Percentiles rank a stretch among this genome's conserved stretches.
Evolutionary conservation across 2,888 invertebrate genomes (phyloP).

Genomic region (Bellardia pandia): DNA sequence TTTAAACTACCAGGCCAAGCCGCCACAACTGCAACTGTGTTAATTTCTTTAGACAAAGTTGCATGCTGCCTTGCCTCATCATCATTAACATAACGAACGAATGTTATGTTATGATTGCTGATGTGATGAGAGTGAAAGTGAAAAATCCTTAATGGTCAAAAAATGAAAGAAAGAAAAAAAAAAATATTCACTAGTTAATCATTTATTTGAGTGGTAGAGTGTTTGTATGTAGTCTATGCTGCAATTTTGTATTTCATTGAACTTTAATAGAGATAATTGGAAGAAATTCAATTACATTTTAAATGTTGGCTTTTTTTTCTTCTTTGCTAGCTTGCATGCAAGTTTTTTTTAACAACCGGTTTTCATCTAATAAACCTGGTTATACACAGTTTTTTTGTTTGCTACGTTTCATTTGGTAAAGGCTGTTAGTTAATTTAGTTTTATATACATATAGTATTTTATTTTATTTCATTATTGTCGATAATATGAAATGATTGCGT

Average conservation of each 20-base stretch:
- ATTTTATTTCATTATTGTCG: slow-evolving; percentile 53
- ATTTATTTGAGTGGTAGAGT: neutral
- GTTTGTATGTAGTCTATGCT: neutral
- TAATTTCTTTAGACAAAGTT: slow-evolving; percentile 38
- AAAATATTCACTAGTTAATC: slow-evolving; percentile 28
- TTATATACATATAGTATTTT: neutral
- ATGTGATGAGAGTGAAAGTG: slow-evolving; percentile 59
- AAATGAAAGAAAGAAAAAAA: neutral
- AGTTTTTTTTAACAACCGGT: slow-evolving; percentile 55
- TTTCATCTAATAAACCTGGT: slow-evolving; percentile 57
- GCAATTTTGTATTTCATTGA: slow-evolving; percentile 68
- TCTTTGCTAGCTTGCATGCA: slow-evolving; percentile 5
- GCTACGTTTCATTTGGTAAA: slow-evolving; percentile 2
- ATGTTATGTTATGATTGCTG: neutral
- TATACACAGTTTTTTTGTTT: slow-evolving; percentile 2
- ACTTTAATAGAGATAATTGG: slow-evolving; percentile 62
- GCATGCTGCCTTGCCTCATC: slow-evolving; percentile 47
- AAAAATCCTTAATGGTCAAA: slow-evolving; percentile 65
- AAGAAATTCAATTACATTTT: slow-evolving; percentile 66
- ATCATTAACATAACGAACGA: neutral
- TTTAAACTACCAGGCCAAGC: no score
- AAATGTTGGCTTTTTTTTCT: slow-evolving; percentile 6
- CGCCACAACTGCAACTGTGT: neutral
- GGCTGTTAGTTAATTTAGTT: slow-evolving; percentile 17
- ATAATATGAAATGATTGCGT: slow-evolving; percentile 63